phyloP scores from a whole-genome alignment of 2,888 invertebrate genomes.

The Pelosia muscerda region DNA sequence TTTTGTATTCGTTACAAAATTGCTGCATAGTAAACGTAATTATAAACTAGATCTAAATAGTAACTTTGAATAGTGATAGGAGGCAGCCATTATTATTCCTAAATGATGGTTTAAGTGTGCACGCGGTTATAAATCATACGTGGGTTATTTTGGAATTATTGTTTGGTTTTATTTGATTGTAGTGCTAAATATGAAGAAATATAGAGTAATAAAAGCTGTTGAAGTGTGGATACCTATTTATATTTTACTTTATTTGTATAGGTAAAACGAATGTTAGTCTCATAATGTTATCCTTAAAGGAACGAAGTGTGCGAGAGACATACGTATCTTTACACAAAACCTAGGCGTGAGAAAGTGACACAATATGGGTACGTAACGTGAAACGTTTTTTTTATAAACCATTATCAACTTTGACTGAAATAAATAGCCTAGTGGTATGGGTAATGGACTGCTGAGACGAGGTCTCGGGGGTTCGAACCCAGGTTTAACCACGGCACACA shows the following conservation, averaged over 20 bases:
- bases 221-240: neutral
- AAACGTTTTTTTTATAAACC: no score
- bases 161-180: conserved; percentile 18
- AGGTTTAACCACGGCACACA: no score
- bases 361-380: no score
- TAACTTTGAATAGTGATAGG: conserved; percentile 31
- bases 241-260: neutral
- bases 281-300: no score
- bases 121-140: conserved; percentile 38
- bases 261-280: neutral
- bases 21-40: conserved; percentile 45
- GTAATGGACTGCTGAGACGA: no score
- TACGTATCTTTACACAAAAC: no score
- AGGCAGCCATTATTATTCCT: conserved; percentile 35
- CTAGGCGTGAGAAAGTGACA: no score
- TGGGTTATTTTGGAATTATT: conserved; percentile 30
- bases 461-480: no score
- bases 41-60: conserved; percentile 33
- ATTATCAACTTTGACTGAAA: no score
- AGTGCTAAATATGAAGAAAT: conserved; percentile 8
- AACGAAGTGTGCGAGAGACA: no score
- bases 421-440: no score
- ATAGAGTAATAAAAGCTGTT: neutral
- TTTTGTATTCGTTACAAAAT: conserved; percentile 57
- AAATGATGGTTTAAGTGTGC: conserved; percentile 38